These are phyloP conservation scores for Protobothrops flavoviridis DNA, from an alignment of 2,113 vertebrate species.

Conservation along the genomic window DNA sequence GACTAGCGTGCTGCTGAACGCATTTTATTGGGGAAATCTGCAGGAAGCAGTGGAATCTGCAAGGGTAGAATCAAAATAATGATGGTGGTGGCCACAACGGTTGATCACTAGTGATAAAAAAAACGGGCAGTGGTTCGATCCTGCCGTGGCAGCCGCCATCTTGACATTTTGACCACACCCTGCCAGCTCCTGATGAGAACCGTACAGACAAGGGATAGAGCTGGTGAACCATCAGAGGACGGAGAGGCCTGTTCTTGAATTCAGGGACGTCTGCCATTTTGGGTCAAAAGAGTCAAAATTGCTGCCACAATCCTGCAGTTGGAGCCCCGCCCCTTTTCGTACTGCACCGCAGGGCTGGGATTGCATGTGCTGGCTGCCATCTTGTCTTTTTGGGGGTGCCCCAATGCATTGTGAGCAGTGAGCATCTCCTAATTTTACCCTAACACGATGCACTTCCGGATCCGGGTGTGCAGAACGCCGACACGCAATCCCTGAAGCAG, in stretches of 20 bases:
- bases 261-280: neutral
- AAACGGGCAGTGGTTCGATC: neutral
- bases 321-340: neutral
- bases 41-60: neutral
- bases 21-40: neutral
- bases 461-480: neutral
- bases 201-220: neutral
- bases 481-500: neutral
- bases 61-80: neutral
- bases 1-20: neutral
- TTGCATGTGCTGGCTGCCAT: neutral
- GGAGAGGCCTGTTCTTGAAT: neutral
- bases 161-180: neutral
- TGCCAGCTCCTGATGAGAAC: neutral
- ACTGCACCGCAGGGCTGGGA: neutral
- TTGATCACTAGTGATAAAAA: neutral
- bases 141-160: neutral
- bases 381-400: neutral
- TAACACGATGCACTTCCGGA: neutral
- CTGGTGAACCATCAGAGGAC: neutral
- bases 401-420: neutral
- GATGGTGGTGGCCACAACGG: too few species aligned
- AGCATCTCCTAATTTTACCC: neutral
- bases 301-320: neutral
- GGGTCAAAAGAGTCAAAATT: neutral